A percentile compares a stretch with the other conserved stretches of the same genome.
Evolutionary conservation across 2,797 vertebrate species (phyloP).

Genomic region (Esox masquinongy): DNA sequence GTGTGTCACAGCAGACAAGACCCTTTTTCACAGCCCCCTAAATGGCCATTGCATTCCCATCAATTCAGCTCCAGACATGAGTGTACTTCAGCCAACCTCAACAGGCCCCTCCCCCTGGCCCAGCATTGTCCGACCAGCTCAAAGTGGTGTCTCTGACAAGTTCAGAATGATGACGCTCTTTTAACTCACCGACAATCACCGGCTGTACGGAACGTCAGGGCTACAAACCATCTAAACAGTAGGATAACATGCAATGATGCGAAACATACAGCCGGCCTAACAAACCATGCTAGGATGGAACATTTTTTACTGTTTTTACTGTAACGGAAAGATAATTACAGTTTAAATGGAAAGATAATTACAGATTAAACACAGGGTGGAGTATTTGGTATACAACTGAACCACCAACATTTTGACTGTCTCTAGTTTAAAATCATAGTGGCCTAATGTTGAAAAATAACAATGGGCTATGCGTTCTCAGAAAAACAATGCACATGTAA

Average conservation of each 20-base stretch:
- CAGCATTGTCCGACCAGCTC: conserved; percentile 65
- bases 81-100: conserved; percentile 79
- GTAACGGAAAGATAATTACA: not conserved
- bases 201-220: not conserved
- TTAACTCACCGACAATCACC: conserved; percentile 44
- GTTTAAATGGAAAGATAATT: not conserved
- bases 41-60: conserved; percentile 88
- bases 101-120: conserved; percentile 50
- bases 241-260: not conserved
- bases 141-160: conserved; percentile 71
- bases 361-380: not conserved
- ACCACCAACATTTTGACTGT: not conserved
- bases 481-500: no score
- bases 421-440: not conserved
- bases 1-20: conserved; percentile 65
- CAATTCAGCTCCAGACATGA: conserved; percentile 85
- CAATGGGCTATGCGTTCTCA: not conserved
- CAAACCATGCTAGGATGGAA: not conserved
- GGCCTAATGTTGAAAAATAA: not conserved
- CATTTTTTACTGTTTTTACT: not conserved
- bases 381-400: not conserved
- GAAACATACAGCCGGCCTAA: not conserved
- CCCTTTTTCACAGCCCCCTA: conserved; percentile 81
- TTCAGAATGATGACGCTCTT: conserved; percentile 64
- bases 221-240: not conserved